These are phyloP conservation scores for Metalampra italica DNA, from an alignment of 2,888 invertebrate genomes.

Conservation along the genomic window DNA sequence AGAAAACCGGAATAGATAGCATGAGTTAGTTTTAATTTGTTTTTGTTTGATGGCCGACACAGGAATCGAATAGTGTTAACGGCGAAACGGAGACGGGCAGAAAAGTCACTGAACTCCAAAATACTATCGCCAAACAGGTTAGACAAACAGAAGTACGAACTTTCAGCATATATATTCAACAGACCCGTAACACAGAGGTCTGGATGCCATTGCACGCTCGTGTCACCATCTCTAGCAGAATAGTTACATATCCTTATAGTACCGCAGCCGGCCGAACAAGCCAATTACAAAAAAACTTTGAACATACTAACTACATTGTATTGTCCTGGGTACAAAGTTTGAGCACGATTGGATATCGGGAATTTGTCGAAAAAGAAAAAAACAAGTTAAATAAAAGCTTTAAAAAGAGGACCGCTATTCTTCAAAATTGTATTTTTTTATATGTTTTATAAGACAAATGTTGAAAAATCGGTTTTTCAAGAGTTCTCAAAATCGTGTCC, in stretches of 20 bases:
- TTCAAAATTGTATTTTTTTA: too few relatives aligned
- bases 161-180: constrained; percentile 12
- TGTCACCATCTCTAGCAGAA: constrained; percentile 28
- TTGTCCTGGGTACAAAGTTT: too few relatives aligned
- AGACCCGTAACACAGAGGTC: constrained; percentile 28
- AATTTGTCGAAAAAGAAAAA: too few relatives aligned
- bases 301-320: too few relatives aligned
- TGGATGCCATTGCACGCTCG: constrained; percentile 39
- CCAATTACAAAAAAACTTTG: too few relatives aligned
- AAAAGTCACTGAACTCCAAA: constrained; percentile 88
- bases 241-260: not conserved
- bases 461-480: too few relatives aligned
- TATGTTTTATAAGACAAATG: too few relatives aligned
- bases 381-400: too few relatives aligned
- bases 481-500: too few relatives aligned
- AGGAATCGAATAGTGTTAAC: constrained; percentile 69
- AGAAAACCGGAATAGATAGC: constrained; percentile 6
- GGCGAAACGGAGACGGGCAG: constrained; percentile 62
- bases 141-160: constrained; percentile 25
- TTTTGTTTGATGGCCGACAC: constrained; percentile 52
- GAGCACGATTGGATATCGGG: too few relatives aligned
- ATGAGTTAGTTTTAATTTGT: constrained; percentile 25
- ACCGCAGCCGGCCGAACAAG: too few relatives aligned
- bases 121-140: constrained; percentile 93
- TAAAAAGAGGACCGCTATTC: too few relatives aligned